Base-by-base conservation (phyloP, 2,797 vertebrate species). In the Menidia menidia region DNA sequence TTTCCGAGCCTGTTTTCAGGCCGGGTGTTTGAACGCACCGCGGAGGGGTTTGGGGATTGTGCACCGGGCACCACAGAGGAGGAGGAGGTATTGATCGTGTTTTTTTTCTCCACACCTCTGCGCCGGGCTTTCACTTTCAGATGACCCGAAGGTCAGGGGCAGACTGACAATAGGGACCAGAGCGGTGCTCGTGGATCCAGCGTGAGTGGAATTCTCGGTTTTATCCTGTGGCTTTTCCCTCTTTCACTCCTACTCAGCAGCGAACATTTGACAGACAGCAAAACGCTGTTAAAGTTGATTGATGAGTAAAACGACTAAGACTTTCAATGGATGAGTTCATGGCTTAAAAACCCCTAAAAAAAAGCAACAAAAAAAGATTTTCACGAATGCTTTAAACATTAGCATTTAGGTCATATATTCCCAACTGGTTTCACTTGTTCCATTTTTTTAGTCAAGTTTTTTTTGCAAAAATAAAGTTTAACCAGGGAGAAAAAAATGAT, bases 91-190 rank as follows among this genome's bases (percentile, higher is more conserved):
- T 5, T 47, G 64, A 66, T 58, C 9, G 2, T 25, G 60, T 45
- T 0, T 45, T 0, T 4, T 65, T 68, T 72, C 63, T 52, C 66
- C 42, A 54, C 80, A 41, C 68, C 59, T 66, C 39, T n/a, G 18
- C 0, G 6, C 78, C 64, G 35, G 35, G 70, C 64, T 50, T 74
- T 81, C 66, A 53, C 51, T 80, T 57, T 59, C 16, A 15, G 32
- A 63, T 73, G 84, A 83, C 75, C 85, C 69, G 39, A 19, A 68
- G 78, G 73, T 85, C 73, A 16, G 7, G 19, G 32, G 45, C 30
- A 59, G 45, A 61, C 72, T 68, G 72, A 75, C 61, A 74, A 33
- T 50, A 9, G 53, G 56, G 68, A 58, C 0, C 2, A 15, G 57
- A 16, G 30, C 39, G 59, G 53, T 71, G 61, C 52, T 31, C 39